Conservation (phyloP, 1,140 invertebrate species). For the Cheumatopsyche charites region DNA sequence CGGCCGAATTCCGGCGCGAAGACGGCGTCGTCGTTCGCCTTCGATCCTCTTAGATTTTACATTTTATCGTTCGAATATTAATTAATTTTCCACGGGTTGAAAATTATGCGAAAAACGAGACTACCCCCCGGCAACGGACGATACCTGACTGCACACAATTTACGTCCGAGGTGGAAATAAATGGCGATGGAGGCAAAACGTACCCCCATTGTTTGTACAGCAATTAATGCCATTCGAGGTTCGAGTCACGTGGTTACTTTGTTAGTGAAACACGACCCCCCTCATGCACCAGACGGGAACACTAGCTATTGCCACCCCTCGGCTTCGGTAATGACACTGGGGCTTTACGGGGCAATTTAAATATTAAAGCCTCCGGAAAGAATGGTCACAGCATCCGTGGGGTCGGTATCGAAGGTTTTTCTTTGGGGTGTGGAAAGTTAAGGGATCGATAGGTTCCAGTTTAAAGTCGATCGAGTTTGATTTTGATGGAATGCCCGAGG, state of each 20-base stretch:
- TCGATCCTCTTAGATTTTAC: neutral
- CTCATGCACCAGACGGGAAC: neutral
- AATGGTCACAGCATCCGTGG: neutral
- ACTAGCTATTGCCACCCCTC: neutral
- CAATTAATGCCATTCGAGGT: slow-evolving; percentile 46
- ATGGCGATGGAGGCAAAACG: slow-evolving; percentile 26
- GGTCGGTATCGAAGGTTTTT: neutral
- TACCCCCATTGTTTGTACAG: slow-evolving; percentile 45
- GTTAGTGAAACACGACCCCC: slow-evolving; percentile 38
- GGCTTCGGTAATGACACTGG: slow-evolving; percentile 32
- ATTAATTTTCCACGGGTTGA: slow-evolving; percentile 6
- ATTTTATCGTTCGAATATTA: neutral
- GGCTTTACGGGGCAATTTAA: slow-evolving; percentile 41
- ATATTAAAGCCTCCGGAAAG: slow-evolving; percentile 36
- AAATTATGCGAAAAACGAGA: slow-evolving; percentile 7
- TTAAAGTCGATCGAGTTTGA: too few relatives aligned
- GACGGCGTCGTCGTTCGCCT: neutral
- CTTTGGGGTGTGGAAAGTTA: too few relatives aligned
- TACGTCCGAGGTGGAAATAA: slow-evolving; percentile 43
- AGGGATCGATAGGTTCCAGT: too few relatives aligned
- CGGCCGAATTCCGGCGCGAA: slow-evolving; percentile 2
- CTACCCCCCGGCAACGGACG: neutral
- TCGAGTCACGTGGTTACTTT: slow-evolving; percentile 47
- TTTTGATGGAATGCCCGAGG: too few relatives aligned
- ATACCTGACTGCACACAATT: slow-evolving; percentile 44